Base-by-base conservation (phyloP, 2,888 invertebrate species). In the Apoderus coryli region DNA sequence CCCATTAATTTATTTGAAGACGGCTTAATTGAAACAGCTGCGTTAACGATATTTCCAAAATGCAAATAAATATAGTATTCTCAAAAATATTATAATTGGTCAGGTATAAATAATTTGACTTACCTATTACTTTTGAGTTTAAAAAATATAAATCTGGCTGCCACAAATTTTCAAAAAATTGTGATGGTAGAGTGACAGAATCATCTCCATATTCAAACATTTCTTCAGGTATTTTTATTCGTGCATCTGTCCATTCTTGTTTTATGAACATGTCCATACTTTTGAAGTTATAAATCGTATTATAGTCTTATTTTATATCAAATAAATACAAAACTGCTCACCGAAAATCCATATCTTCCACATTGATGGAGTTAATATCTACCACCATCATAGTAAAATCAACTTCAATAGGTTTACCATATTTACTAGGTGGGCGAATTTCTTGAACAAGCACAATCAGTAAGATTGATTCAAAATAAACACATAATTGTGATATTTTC, bases 291-390 rank as follows among this genome's bases (percentile, higher is more conserved):
- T n/a, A n/a, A n/a, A n/a, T n/a, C n/a, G n/a, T 16, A 6, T 16
- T 4, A 9, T 26, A 11, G 6, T 22, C n/a, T 3, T 3, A 10
- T 27, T 22, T 27, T 14, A 9, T 14, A 5, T 9, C 7, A 4
- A 4, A 29, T 12, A 13, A 31, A 9, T 33, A 36, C n/a, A 30
- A 27, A 14, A 27, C 14, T 28, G 27, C 25, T 62, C 62, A 81
- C 82, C 82, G 72, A 59, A 85, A 81, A 57, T 84, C 84, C 84
- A 84, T 84, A 48, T 84, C 81, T 60, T 82, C 81, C 37, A 84
- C 82, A 51, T 82, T 84, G 43, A 85, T 82, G 12, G 82, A 82
- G 57, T 84, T 84, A 37, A 85, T 81, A 53, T 85, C 84, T 39
- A 84, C 79, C 22, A 85, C 76, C 54, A 77, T 79, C 51, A 85